phyloP scores from a whole-genome alignment of 2,888 invertebrate species.

The Syritta pipiens region DNA sequence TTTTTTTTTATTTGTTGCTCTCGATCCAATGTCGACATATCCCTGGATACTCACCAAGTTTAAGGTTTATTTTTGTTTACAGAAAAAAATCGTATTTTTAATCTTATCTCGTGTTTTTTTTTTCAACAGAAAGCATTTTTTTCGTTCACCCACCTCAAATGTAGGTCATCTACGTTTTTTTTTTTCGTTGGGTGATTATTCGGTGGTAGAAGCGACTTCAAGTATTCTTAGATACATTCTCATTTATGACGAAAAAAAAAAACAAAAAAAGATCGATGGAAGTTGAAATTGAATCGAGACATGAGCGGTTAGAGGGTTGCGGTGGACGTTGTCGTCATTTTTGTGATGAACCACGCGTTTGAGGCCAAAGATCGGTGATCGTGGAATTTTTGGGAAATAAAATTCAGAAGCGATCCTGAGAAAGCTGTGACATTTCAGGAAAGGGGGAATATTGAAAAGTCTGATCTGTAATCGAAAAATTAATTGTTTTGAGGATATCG shows the following conservation, averaged over 20 bases:
- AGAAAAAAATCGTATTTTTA: conserved; percentile 63
- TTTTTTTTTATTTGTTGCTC: conserved; percentile 42
- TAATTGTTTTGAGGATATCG: too few species aligned
- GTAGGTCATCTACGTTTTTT: conserved; percentile 63
- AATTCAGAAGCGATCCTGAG: too few species aligned
- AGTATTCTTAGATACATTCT: conserved; percentile 17
- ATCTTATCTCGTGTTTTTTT: conserved; percentile 63
- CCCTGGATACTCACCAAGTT: conserved; percentile 77
- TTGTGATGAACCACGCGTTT: too few species aligned
- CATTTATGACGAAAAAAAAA: conserved; percentile 11
- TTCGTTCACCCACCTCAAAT: conserved; percentile 48
- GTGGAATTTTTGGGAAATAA: too few species aligned
- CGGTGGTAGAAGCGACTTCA: conserved; percentile 39
- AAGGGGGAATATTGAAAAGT: too few species aligned
- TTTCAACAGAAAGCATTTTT: conserved; percentile 15
- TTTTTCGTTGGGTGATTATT: conserved; percentile 53
- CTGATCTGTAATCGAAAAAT: too few species aligned
- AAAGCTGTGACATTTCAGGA: too few species aligned
- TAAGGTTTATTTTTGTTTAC: conserved; percentile 78
- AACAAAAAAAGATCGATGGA: too few species aligned
- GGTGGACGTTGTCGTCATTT: too few species aligned
- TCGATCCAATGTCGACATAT: conserved; percentile 72
- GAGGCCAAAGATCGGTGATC: too few species aligned
- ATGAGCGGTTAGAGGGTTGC: too few species aligned
- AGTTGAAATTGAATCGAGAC: too few species aligned